Base-by-base conservation (phyloP, 2,797 vertebrate genomes). In the Eutrigla gurnardus region DNA sequence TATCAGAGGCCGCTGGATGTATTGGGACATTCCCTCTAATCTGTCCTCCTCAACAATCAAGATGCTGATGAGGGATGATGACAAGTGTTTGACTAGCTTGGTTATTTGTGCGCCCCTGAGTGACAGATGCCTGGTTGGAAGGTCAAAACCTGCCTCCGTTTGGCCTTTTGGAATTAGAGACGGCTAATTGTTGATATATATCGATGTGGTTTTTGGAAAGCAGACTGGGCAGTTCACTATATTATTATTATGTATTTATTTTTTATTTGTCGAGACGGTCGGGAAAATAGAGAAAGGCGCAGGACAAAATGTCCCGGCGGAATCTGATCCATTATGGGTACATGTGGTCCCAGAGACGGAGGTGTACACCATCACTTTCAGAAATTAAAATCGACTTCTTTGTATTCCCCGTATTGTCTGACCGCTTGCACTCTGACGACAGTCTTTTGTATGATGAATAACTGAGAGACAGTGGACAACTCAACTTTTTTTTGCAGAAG, bases 31-130 rank as follows among this genome's bases (percentile, higher is more conserved):
- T 89, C 81, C 69, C 69, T 65, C 72, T 82, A 69, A 88, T 90
- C 83, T 40, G 80, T 86, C 79, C 84, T 80, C 89, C 86, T 85
- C 78, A 60, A 88, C 87, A 82, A 87, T 88, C 83, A 80, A 83
- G 86, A 88, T 86, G 88, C 90, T 88, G 89, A 91, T 90, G 89
- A 90, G 81, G 68, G 77, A 92, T 91, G 90, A 89, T 91, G 90
- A 91, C 84, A 88, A 68, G 88, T 73, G 79, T 86, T 80, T 79
- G 82, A 87, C 87, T 57, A 69, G 78, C 72, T 67, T 0, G 60
- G 82, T 76, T 73, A 65, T 81, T 81, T 83, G 78, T 65, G 70
- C 45, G 33, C 82, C 78, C 82, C 83, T 83, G 81, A 73, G 71
- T 57, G 82, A 65, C 49, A 40, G 69, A 70, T 50, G 54, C 42